Evolutionary conservation across 2,797 vertebrate genomes (phyloP).

Genomic region (Siniperca scherzeri): DNA sequence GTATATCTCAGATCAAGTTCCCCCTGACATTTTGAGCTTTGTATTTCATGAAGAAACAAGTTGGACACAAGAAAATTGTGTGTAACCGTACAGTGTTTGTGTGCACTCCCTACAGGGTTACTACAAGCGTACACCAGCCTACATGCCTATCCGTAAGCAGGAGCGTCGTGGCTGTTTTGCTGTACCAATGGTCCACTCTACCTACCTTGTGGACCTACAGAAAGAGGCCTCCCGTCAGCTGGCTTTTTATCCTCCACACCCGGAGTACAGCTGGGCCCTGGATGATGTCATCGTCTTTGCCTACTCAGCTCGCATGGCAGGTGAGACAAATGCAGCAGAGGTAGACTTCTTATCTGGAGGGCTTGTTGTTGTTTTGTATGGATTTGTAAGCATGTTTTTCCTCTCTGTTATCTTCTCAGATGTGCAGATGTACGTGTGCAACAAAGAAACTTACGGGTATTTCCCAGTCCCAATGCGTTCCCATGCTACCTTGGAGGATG

Average conservation of each 20-base stretch:
- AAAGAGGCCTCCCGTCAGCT: conserved; percentile 87
- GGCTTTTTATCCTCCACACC: conserved; percentile 90
- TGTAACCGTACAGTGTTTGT: neutral
- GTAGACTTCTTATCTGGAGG: neutral
- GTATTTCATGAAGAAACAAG: neutral
- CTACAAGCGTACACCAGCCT: conserved; percentile 91
- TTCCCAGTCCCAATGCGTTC: conserved; percentile 90
- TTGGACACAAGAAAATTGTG: neutral
- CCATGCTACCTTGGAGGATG: conserved; percentile 89
- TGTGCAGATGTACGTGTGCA: conserved; percentile 94
- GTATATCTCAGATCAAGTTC: neutral
- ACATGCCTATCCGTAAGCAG: conserved; percentile 91
- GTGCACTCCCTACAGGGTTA: conserved; percentile 86
- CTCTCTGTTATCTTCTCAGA: conserved; percentile 76
- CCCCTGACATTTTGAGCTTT: neutral
- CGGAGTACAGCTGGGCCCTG: conserved; percentile 91
- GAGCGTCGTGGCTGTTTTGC: conserved; percentile 90
- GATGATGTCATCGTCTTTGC: conserved; percentile 95
- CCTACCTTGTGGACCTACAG: conserved; percentile 90
- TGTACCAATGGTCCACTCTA: conserved; percentile 95
- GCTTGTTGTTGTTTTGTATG: neutral
- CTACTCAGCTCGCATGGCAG: conserved; percentile 90
- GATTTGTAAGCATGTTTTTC: conserved; percentile 1
- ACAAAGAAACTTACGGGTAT: conserved; percentile 90
- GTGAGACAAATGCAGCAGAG: conserved; percentile 52